phyloP scores from a whole-genome alignment of 2,888 invertebrate genomes.

The Vanessa cardui region DNA sequence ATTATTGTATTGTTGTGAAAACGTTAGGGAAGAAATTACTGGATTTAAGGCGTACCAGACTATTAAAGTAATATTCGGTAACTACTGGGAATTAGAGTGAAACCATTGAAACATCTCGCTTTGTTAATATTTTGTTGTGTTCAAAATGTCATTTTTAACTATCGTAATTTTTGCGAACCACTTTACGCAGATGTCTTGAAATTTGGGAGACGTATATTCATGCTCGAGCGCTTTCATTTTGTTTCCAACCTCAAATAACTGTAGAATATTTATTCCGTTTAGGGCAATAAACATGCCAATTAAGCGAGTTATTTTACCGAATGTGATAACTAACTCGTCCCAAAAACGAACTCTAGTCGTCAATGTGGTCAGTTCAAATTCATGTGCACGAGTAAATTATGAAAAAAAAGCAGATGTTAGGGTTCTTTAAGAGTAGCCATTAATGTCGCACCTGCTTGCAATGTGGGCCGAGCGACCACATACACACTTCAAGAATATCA shows the following conservation, averaged over 20 bases:
- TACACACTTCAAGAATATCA: constrained; percentile 38
- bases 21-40: constrained; percentile 32
- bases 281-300: constrained; percentile 50
- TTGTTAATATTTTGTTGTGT: constrained; percentile 18
- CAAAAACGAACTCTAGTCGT: constrained; percentile 58
- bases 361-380: constrained; percentile 65
- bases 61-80: constrained; percentile 34
- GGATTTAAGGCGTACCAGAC: constrained; percentile 19
- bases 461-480: constrained; percentile 42
- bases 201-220: constrained; percentile 25
- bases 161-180: constrained; percentile 10
- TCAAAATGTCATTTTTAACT: constrained; percentile 7
- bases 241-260: constrained; percentile 29
- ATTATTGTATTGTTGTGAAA: constrained; percentile 56
- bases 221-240: constrained; percentile 30
- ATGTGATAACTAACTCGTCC: constrained; percentile 40
- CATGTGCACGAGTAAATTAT: constrained; percentile 62
- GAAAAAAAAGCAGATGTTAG: constrained; percentile 78
- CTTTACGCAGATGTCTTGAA: constrained; percentile 16
- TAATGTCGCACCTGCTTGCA: constrained; percentile 70
- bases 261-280: constrained; percentile 45
- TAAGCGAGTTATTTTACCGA: constrained; percentile 43
- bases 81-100: constrained; percentile 46
- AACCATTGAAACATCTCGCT: constrained; percentile 23
- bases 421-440: constrained; percentile 63